Evolutionary conservation across 2,113 vertebrate species (phyloP).

Genomic region (Bubo bubo): DNA sequence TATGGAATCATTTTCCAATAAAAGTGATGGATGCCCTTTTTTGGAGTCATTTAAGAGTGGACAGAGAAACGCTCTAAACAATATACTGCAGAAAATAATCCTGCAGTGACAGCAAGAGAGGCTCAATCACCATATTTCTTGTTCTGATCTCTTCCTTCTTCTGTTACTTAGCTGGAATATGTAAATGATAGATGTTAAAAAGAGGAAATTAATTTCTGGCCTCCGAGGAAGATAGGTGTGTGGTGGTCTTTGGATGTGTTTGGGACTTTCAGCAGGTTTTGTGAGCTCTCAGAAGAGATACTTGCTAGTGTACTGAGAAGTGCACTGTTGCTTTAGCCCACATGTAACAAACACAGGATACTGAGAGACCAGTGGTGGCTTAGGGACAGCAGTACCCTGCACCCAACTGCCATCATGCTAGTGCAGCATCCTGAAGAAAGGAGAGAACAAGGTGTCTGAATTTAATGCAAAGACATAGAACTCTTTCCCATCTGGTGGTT

Average conservation of each 20-base stretch:
- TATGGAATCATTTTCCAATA: background rate
- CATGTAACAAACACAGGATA: rapidly evolving
- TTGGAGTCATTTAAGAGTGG: background rate
- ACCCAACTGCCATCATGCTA: background rate
- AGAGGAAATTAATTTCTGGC: background rate
- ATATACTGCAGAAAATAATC: background rate
- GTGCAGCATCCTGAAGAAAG: too few relatives aligned
- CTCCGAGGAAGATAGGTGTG: background rate
- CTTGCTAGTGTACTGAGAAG: background rate
- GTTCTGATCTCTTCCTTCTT: background rate
- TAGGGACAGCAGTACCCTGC: background rate
- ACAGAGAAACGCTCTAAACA: background rate
- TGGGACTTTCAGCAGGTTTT: background rate
- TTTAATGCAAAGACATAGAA: background rate
- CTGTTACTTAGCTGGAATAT: background rate
- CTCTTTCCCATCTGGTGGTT: background rate
- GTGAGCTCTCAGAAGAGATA: background rate
- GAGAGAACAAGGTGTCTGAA: background rate
- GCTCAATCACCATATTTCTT: background rate
- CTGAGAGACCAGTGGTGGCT: rapidly evolving
- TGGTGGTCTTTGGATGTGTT: background rate
- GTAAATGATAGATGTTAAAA: background rate
- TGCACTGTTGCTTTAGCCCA: rapidly evolving
- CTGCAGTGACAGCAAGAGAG: background rate
- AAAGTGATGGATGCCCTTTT: background rate